These are phyloP conservation scores for Montipora capitata DNA, from an alignment of 92 coral and sea anemone genomes.

Conservation along the genomic window DNA sequence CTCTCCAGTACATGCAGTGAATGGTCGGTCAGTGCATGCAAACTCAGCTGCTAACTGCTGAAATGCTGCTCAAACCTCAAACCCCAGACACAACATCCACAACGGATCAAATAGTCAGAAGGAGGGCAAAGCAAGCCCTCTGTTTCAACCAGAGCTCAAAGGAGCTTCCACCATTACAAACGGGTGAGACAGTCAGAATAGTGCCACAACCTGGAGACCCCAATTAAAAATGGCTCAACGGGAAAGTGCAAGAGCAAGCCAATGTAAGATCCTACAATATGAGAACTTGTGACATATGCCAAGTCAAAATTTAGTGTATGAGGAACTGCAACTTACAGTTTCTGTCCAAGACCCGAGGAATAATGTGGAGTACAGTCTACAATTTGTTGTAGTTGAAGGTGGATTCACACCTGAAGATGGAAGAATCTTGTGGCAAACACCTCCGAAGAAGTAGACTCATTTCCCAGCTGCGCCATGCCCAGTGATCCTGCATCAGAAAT, in stretches of 20 bases:
- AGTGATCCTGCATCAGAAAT: too few relatives aligned
- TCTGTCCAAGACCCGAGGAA: background rate
- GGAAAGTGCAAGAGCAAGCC: too few relatives aligned
- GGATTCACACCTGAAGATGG: background rate
- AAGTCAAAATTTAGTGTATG: background rate
- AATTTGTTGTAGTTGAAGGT: background rate
- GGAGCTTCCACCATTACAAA: constrained; percentile 3
- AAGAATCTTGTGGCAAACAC: too few relatives aligned
- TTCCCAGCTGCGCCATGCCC: too few relatives aligned
- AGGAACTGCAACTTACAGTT: background rate
- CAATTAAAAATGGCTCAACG: background rate
- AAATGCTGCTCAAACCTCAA: background rate
- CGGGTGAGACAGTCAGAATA: constrained; percentile 18
- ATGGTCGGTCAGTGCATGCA: constrained; percentile 20
- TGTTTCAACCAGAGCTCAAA: constrained; percentile 7
- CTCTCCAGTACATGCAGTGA: background rate
- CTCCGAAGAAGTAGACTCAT: too few relatives aligned
- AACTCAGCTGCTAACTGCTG: constrained; percentile 13
- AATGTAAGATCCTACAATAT: too few relatives aligned
- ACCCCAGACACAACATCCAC: background rate
- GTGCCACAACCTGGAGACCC: background rate
- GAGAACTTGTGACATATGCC: background rate
- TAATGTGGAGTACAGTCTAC: background rate
- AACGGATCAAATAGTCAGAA: constrained; percentile 6
- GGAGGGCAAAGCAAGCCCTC: background rate